phyloP scores from a whole-genome alignment of 2,113 vertebrate species.

The Pelecanus crispus region DNA sequence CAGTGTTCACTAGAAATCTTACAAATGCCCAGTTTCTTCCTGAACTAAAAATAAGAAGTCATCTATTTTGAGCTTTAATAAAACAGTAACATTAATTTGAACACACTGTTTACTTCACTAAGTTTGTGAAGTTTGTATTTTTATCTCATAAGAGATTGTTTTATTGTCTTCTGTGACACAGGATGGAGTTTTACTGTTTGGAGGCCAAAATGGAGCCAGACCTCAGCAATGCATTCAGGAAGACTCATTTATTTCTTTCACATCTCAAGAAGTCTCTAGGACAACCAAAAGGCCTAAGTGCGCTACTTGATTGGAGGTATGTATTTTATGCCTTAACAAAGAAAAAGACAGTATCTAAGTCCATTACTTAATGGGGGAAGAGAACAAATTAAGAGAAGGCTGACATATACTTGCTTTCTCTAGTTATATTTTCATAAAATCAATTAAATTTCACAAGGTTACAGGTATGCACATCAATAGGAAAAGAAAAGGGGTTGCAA shows the following conservation, averaged over 20 bases:
- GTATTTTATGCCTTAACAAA: not conserved
- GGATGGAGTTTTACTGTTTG: not conserved
- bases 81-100: not conserved
- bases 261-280: not conserved
- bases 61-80: not conserved
- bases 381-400: not conserved
- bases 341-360: not conserved
- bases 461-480: not conserved
- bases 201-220: slow-evolving; percentile 23
- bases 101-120: not conserved
- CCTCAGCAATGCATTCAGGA: not conserved
- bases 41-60: slow-evolving; percentile 8
- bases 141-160: not conserved
- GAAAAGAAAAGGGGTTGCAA: not conserved
- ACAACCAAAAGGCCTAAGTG: not conserved
- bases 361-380: not conserved
- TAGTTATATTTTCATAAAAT: not conserved
- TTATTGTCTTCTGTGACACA: not conserved
- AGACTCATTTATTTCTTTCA: not conserved
- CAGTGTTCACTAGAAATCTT: slow-evolving; percentile 24
- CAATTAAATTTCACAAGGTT: not conserved
- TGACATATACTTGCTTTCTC: no score
- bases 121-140: not conserved
- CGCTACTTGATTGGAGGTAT: slow-evolving; percentile 15
- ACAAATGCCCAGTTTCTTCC: slow-evolving; percentile 25